These are phyloP conservation scores for Dryobates pubescens DNA, from an alignment of 2,797 vertebrate genomes.

Conservation along the genomic window DNA sequence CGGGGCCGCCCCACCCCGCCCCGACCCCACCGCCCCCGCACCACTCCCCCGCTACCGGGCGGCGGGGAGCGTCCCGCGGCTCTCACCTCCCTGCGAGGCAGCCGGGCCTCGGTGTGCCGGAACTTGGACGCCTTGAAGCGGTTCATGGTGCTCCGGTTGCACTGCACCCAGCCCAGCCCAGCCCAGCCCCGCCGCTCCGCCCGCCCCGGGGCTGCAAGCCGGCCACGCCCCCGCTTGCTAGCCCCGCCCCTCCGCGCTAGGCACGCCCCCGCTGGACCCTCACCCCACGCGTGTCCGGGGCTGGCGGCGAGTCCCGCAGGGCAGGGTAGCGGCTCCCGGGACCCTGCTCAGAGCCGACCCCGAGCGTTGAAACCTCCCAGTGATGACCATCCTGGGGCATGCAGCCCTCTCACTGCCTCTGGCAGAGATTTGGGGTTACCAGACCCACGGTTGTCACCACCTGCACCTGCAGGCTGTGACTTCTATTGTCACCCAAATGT, in stretches of 20 bases:
- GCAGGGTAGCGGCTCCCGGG: neutral
- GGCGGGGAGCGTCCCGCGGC: neutral
- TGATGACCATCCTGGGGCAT: no score
- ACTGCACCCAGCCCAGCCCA: neutral
- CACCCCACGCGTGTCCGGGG: neutral
- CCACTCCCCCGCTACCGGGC: neutral
- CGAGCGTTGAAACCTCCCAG: neutral
- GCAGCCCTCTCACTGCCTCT: neutral
- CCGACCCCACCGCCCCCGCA: neutral
- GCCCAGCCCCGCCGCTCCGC: neutral
- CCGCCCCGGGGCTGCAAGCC: neutral
- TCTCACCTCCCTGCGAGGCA: slow-evolving; percentile 91
- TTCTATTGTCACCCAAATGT: neutral
- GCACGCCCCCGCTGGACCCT: neutral
- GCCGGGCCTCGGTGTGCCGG: slow-evolving; percentile 90
- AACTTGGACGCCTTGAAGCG: slow-evolving; percentile 94
- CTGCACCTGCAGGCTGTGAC: neutral
- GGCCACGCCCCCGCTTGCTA: neutral
- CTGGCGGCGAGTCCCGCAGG: neutral
- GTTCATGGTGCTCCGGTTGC: slow-evolving; percentile 81
- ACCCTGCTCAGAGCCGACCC: neutral
- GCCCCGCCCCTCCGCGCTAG: neutral
- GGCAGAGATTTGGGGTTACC: neutral
- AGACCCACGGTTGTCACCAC: neutral
- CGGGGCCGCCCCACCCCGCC: neutral